Percentiles rank a stretch among this genome's conserved stretches.
Conservation (phyloP, 2,888 invertebrate genomes). For the Meganola albula region DNA sequence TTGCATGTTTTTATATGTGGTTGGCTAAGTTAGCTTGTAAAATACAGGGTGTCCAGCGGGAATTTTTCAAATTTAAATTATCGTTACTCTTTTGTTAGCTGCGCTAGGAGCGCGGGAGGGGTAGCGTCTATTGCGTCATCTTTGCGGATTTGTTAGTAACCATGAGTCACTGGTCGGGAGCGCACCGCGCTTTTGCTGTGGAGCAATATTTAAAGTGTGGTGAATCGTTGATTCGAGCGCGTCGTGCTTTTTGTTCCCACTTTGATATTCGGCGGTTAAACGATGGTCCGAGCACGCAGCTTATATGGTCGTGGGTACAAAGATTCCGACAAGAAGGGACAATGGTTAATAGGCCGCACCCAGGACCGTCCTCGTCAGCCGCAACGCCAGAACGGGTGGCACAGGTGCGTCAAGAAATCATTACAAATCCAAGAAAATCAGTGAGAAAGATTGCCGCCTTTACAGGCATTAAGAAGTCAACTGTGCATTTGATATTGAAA, state of each 20-base stretch:
- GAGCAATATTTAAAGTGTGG: slow-evolving; percentile 4
- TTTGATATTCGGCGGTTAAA: slow-evolving; percentile 1
- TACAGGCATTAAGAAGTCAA: no score
- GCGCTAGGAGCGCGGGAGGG: no score
- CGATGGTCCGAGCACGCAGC: background rate
- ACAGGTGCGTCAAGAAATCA: no score
- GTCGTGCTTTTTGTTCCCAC: slow-evolving; percentile 4
- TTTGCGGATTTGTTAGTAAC: no score
- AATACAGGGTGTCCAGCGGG: no score
- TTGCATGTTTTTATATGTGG: no score
- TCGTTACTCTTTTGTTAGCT: no score
- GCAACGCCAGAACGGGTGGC: slow-evolving; percentile 2
- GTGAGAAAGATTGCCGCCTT: no score
- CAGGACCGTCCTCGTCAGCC: background rate
- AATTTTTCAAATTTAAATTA: no score
- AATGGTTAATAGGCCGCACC: slow-evolving; percentile 1
- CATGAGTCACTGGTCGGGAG: background rate
- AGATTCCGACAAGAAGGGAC: slow-evolving; percentile 3
- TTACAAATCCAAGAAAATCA: no score
- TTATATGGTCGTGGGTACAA: background rate
- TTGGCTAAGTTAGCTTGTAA: no score
- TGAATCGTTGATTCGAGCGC: slow-evolving; percentile 4
- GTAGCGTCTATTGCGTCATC: background rate
- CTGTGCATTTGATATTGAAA: no score
- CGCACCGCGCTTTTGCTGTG: background rate